These are phyloP conservation scores for Parelbella ahira DNA, from an alignment of 2,888 invertebrate genomes.

Conservation along the genomic window DNA sequence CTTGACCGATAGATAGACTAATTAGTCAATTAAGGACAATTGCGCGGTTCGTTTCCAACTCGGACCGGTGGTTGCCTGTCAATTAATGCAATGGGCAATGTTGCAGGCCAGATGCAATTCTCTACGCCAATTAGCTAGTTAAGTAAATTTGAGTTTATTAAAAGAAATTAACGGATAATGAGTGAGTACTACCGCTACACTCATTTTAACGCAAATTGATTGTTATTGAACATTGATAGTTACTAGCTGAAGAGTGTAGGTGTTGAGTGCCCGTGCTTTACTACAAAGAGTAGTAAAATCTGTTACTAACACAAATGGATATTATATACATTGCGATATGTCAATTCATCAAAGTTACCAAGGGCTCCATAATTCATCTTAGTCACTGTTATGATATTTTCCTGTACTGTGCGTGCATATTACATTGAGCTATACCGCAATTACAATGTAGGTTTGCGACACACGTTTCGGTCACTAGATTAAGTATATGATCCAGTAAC, in stretches of 20 bases:
- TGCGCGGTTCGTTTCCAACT: slow-evolving; percentile 53
- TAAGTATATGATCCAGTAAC: slow-evolving; percentile 34
- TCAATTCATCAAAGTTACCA: too few species aligned
- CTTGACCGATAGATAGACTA: slow-evolving; percentile 39
- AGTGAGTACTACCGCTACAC: slow-evolving; percentile 23
- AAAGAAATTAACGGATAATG: slow-evolving; percentile 45
- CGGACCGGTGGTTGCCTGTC: slow-evolving; percentile 38
- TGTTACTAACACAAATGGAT: too few species aligned
- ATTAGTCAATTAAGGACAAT: slow-evolving; percentile 74
- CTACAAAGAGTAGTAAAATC: too few species aligned
- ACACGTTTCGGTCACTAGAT: slow-evolving; percentile 19
- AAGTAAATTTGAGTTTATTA: slow-evolving; percentile 46
- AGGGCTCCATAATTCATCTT: too few species aligned
- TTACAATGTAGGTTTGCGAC: not conserved
- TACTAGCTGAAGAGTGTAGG: too few species aligned
- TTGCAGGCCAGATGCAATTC: slow-evolving; percentile 66
- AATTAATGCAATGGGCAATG: slow-evolving; percentile 56
- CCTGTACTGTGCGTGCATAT: too few species aligned
- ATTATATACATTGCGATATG: too few species aligned
- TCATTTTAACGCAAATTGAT: too few species aligned
- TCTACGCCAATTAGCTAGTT: slow-evolving; percentile 50
- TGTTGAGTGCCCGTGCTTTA: too few species aligned
- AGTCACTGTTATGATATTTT: too few species aligned
- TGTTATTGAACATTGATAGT: too few species aligned
- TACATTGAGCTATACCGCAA: not conserved